Evolutionary conservation across 1,140 invertebrate species (phyloP), one percentile per base, ranked within the genome.

Genomic region (Artemia franciscana): DNA sequence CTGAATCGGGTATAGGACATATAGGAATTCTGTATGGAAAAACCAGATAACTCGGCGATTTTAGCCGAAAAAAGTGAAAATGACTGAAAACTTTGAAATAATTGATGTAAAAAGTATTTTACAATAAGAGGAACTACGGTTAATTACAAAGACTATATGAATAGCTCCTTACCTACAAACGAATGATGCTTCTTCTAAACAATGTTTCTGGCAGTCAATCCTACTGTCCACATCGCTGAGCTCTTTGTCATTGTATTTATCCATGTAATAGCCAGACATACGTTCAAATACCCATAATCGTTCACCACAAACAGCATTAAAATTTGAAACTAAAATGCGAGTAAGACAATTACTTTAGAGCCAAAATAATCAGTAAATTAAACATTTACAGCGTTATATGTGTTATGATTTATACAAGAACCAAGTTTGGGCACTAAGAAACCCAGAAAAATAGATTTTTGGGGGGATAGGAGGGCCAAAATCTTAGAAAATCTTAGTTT

Each of bases 241-340:
- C 59, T 73, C 72, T 59, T 72, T 73, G 64, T 77, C 74, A 62
- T 76, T 75, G 65, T 72, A 76, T 7, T 74, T 76, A 25, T 77
- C 75, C 18, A 78, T 63, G 63, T 68, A 74, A 5, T 75, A 70
- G 15, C 73, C 75, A 7, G 73, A 64, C 5, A 78, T 74, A 28
- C 77, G 62, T 60, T 78, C 77, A 66, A 78, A 77, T 12, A 74
- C 69, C 77, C 77, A 78, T 5, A 77, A 66, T 4, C 75, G 68
- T 61, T 77, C 75, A 5, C 75, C 74, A 63, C 76, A 78, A 18
- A 77, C 64, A n/a, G 70, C 64, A 59, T 73, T 72, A 64, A 74
- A 73, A 65, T 72, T 70, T 12, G 68, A 66, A 12, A 72, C 70
- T 71, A 30, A 15, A 60, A 59, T 63, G 60, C 60, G 28, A 51